Percentiles rank a stretch among this genome's conserved stretches.
phyloP scores from a whole-genome alignment of 2,113 vertebrate genomes.

The Benitochromis conjunctus region DNA sequence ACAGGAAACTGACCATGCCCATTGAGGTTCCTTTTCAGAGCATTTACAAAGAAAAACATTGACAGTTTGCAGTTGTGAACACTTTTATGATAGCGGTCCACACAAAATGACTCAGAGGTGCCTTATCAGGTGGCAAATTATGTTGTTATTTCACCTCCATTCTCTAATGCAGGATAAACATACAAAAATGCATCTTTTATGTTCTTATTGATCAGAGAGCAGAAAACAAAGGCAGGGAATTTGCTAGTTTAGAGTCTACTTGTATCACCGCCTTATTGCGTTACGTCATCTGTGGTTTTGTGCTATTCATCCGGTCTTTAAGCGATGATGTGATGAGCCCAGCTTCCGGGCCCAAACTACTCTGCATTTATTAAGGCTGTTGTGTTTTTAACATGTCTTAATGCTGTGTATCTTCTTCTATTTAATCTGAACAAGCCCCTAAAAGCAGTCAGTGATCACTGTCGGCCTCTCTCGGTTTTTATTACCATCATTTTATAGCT shows the following conservation, averaged over 20 bases:
- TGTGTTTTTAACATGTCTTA: no score
- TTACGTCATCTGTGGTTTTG: not conserved
- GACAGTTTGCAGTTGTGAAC: not conserved
- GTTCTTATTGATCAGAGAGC: not conserved
- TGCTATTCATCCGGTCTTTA: not conserved
- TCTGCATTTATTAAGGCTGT: no score
- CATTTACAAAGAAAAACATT: constrained; percentile 8
- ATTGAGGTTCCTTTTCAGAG: not conserved
- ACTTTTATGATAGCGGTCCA: not conserved
- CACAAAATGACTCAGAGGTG: not conserved
- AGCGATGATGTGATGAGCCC: no score
- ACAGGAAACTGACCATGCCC: constrained; percentile 52
- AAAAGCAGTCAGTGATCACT: no score
- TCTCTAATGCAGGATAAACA: not conserved
- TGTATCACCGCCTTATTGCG: not conserved
- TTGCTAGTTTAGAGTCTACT: not conserved
- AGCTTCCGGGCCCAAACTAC: no score
- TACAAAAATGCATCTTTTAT: not conserved
- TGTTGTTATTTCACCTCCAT: not conserved
- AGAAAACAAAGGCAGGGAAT: not conserved
- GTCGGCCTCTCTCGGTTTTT: no score
- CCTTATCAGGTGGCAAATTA: not conserved
- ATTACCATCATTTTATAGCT: no score
- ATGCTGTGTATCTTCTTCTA: no score
- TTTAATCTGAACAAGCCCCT: no score